Percentiles rank a stretch among this genome's conserved stretches.
Evolutionary conservation across 2,797 vertebrate genomes (phyloP).

Genomic region (Huso huso): DNA sequence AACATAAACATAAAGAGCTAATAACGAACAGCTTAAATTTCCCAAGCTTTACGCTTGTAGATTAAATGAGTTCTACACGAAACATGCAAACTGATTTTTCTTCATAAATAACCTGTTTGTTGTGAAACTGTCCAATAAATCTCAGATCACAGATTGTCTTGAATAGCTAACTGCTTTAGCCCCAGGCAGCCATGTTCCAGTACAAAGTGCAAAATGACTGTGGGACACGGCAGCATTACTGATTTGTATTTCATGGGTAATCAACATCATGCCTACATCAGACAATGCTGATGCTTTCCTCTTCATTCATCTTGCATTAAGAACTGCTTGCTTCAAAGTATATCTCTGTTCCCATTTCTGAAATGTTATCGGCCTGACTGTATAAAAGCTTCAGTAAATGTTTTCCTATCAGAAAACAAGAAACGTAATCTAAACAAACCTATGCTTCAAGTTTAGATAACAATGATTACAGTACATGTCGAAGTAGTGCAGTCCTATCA

Average conservation of each 20-base stretch:
- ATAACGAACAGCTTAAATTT: too few species aligned
- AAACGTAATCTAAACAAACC: neutral
- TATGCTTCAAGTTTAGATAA: neutral
- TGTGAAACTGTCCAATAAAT: too few species aligned
- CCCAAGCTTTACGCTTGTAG: too few species aligned
- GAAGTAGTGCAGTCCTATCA: neutral
- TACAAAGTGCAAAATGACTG: too few species aligned
- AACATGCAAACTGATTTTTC: too few species aligned
- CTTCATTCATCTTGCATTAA: slow-evolving; percentile 34
- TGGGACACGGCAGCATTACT: slow-evolving; percentile 26
- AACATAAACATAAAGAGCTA: too few species aligned
- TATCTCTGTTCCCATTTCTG: slow-evolving; percentile 24
- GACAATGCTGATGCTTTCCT: slow-evolving; percentile 1
- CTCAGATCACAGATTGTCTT: too few species aligned
- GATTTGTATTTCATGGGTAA: slow-evolving; percentile 32
- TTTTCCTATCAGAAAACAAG: neutral
- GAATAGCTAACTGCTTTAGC: too few species aligned
- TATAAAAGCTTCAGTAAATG: too few species aligned
- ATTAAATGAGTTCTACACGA: too few species aligned
- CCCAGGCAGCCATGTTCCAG: too few species aligned
- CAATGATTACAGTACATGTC: neutral
- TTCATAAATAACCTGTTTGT: too few species aligned
- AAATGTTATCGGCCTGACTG: slow-evolving; percentile 35
- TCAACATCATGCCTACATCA: slow-evolving; percentile 32
- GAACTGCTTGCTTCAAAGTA: slow-evolving; percentile 22